Evolutionary conservation across 2,113 vertebrate genomes (phyloP).

Genomic region (Hippolais icterina): DNA sequence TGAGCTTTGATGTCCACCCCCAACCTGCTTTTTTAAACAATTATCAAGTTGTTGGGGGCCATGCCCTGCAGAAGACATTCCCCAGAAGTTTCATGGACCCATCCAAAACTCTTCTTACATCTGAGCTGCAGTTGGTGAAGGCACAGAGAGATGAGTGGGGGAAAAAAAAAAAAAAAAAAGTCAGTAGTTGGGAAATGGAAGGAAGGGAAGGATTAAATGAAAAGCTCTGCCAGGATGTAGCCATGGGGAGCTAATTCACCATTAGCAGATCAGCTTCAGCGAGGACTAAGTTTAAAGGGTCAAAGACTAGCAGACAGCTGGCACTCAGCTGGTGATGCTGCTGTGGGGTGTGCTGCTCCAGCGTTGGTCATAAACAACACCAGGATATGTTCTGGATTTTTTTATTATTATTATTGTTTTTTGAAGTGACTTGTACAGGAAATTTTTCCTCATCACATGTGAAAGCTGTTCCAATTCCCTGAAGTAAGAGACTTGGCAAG

Average conservation of each 20-base stretch:
- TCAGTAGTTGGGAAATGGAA: conserved; percentile 16
- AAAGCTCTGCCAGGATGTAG: conserved; percentile 61
- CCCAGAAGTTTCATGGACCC: neutral
- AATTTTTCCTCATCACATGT: conserved; percentile 67
- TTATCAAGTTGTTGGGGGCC: neutral
- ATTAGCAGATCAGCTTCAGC: conserved; percentile 28
- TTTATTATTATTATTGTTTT: neutral
- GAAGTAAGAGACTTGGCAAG: conserved; percentile 73
- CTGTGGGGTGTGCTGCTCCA: conserved; percentile 22
- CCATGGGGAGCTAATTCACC: conserved; percentile 60
- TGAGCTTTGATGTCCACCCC: neutral
- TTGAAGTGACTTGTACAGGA: conserved; percentile 49
- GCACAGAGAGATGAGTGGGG: neutral
- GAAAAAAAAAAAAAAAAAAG: neutral
- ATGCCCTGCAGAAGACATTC: neutral
- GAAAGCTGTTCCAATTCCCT: conserved; percentile 68
- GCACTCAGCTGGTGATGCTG: conserved; percentile 66
- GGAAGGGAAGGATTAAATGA: conserved; percentile 64
- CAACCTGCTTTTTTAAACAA: neutral
- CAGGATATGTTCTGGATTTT: neutral
- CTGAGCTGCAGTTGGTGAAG: conserved; percentile 20
- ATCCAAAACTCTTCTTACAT: neutral
- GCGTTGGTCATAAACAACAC: neutral
- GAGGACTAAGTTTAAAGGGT: conserved; percentile 58
- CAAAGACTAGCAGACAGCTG: conserved; percentile 60